Evolutionary conservation across 2,113 vertebrate species (phyloP), one percentile per base, ranked within the genome.

Genomic region (Austrofundulus limnaeus): DNA sequence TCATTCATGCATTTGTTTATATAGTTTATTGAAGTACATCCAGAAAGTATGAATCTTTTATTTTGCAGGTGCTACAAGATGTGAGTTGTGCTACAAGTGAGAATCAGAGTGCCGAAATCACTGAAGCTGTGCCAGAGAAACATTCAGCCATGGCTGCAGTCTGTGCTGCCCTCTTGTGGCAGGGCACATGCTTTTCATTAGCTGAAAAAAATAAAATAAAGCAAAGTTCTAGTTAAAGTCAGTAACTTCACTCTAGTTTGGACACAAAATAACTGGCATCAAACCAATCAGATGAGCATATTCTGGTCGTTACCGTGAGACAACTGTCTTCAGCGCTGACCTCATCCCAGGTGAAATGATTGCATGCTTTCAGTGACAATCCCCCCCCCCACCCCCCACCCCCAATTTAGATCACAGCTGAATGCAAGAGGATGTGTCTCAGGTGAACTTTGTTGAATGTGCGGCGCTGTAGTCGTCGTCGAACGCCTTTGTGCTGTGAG

Each of bases 151-250:
- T 74, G 74, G 46, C 19, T 3, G 7, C 46, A 71, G 80, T 59
- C 75, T 81, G 31, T 72, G 69, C 75, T 81, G 87, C 81, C 88
- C 80, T 84, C 90, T 84, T 61, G 82, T 87, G 90, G 77, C 14
- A 4, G 25, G 1, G 43, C 16, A 11, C 42, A 21, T 69, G 54
- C 54, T 3, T 15, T 17, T 6, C 8, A 2, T 0, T n/a, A n/a
- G n/a, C n/a, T n/a, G n/a, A n/a, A n/a, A 4, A 17, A 2, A 16
- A 7, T 16, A 34, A 34, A 34, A 34, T 2, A 34, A 34, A n/a
- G n/a, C n/a, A n/a, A 9, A 34, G 4, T 10, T 34, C 5, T 9
- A 34, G 31, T 5, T 8, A 5, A 10, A 34, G 5, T 34, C 31
- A 34, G 31, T 66, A 24, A 66, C 69, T 24, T 71, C 21, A 70